Evolutionary conservation across 2,888 invertebrate species (phyloP).

Genomic region (Gymnoscelis rufifasciata): DNA sequence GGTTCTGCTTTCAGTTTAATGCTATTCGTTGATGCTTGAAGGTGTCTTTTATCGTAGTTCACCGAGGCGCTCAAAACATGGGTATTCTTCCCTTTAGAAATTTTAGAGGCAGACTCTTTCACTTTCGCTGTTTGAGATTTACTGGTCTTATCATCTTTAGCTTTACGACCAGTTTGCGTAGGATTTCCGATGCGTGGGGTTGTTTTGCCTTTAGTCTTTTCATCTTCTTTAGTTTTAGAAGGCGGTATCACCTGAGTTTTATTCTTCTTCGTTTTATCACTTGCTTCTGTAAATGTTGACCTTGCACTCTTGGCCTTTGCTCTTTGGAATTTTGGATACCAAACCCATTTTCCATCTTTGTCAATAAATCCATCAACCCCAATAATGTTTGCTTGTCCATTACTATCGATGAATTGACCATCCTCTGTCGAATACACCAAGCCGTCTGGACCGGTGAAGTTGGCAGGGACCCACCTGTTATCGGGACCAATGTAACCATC

Average conservation of each 20-base stretch:
- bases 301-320: slow-evolving; percentile 32
- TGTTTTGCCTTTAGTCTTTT: too few species aligned
- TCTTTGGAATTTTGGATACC: slow-evolving; percentile 45
- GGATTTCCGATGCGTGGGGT: too few species aligned
- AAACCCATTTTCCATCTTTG: slow-evolving; percentile 63
- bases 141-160: slow-evolving; percentile 16
- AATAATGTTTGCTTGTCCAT: slow-evolving; percentile 48
- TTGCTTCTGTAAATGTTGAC: slow-evolving; percentile 35
- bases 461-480: slow-evolving; percentile 66
- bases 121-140: slow-evolving; percentile 17
- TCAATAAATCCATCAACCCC: slow-evolving; percentile 68
- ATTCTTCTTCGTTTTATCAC: slow-evolving; percentile 31
- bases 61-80: slow-evolving; percentile 51
- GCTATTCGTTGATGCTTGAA: slow-evolving; percentile 10
- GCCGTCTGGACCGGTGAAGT: slow-evolving; percentile 66
- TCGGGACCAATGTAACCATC: slow-evolving; percentile 69
- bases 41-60: slow-evolving; percentile 33
- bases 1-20: slow-evolving; percentile 36
- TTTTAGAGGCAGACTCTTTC: slow-evolving; percentile 25
- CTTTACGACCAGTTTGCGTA: too few species aligned
- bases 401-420: slow-evolving; percentile 53
- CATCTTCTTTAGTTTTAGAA: slow-evolving; percentile 27
- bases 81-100: slow-evolving; percentile 35
- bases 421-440: slow-evolving; percentile 63
- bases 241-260: slow-evolving; percentile 13